Base-by-base conservation (phyloP, 1,140 invertebrate species). In the Ridgeia piscesae region DNA sequence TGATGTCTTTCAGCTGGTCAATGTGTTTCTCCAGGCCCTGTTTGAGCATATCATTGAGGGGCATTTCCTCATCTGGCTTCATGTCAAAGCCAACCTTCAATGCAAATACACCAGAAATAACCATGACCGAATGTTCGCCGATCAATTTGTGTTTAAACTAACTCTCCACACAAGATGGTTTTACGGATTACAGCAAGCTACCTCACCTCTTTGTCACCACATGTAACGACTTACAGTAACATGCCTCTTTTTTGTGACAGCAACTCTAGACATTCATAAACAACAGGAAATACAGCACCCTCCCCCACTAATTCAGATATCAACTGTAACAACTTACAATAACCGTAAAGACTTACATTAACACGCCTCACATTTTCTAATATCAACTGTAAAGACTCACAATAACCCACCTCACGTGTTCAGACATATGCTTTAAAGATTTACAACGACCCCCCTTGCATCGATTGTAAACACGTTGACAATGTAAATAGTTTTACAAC, bases 1-100 rank as follows among this genome's bases (percentile, higher is more conserved):
- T 95, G 93, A 96, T 95, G 35, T 94, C 94, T 92, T 93, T 94
- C n/a, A 96, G 92, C 34, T 95, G 95, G 92, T 96, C 95, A 34
- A 96, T 92, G 94, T 97, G 97, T 94, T 97, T 97, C 89, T 97
- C 97, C 35, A 99, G 96, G 35, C 98, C 98, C 89, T 97, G 96
- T 93, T 98, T 98, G 91, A 99, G 97, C 97, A 99, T 98, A 93
- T 98, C 98, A 27, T 97, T 97, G 0, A 99, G 96, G 11, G 97
- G 97, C 14, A 97, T 97, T 35, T 97, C 97, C 0, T 97, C 95
- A 2, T 96, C 97, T 17, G 97, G 97, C 33, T 96, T 95, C 35
- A 98, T 96, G 89, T 97, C 95, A 0, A 97, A 96, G 0, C 98
- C 98, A 92, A 98, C 97, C 91, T 96, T 58, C 33, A 88, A 89